A percentile compares a stretch with the other conserved stretches of the same genome.
Evolutionary conservation across 2,113 vertebrate genomes (phyloP).

Genomic region (Corapipo altera): DNA sequence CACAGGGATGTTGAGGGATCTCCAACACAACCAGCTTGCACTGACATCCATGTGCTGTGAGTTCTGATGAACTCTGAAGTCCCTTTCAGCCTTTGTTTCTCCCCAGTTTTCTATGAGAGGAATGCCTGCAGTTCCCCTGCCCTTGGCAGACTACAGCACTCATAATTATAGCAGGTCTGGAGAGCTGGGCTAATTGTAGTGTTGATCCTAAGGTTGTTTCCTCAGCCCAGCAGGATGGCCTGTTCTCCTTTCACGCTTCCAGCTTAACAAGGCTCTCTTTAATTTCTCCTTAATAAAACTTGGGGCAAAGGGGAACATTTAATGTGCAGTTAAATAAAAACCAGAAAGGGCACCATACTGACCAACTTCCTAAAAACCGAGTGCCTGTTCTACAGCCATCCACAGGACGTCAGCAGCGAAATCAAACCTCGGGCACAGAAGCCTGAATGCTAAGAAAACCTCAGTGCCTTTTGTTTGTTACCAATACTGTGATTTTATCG

Average conservation of each 20-base stretch:
- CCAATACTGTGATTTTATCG: background rate
- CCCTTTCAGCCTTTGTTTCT: background rate
- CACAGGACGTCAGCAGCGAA: background rate
- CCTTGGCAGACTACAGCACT: background rate
- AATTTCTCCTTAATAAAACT: conserved; percentile 53
- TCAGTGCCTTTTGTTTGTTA: background rate
- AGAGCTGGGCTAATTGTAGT: background rate
- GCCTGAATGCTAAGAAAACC: background rate
- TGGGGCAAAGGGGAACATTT: conserved; percentile 25
- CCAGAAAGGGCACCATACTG: background rate
- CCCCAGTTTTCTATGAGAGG: background rate
- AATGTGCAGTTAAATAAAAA: conserved; percentile 9
- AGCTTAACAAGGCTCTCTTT: conserved; percentile 4
- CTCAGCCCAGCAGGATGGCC: background rate
- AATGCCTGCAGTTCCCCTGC: background rate
- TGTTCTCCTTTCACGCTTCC: background rate
- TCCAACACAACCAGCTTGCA: background rate
- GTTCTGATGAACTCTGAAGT: background rate
- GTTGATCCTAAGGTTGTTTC: background rate
- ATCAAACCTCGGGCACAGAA: background rate
- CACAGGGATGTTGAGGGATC: fast-evolving
- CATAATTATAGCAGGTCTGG: background rate
- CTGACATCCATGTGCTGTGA: fast-evolving
- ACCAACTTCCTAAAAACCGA: background rate
- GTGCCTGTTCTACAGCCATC: background rate